Evolutionary conservation across 1,140 invertebrate genomes (phyloP).

Genomic region (Bombus pascuorum): DNA sequence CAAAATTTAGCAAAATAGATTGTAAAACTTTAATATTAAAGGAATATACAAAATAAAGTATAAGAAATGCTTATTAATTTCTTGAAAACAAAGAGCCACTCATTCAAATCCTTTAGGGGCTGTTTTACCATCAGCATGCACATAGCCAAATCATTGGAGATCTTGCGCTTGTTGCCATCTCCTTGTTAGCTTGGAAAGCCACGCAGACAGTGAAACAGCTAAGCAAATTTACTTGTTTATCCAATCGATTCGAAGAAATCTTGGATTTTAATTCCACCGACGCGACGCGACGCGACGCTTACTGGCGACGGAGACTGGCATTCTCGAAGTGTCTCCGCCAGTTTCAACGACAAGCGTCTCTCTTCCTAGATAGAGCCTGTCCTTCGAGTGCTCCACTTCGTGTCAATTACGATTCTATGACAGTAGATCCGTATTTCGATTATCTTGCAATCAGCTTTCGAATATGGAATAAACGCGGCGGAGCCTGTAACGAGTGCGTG

Average conservation of each 20-base stretch:
- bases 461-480: conserved; percentile 39
- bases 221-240: not conserved
- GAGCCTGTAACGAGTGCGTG: conserved; percentile 31
- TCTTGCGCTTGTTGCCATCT: not conserved
- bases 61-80: too few species aligned
- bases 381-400: not conserved
- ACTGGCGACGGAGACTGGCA: not conserved
- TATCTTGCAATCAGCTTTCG: conserved; percentile 47
- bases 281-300: too few species aligned
- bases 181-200: not conserved
- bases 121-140: too few species aligned
- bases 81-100: too few species aligned
- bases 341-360: not conserved
- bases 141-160: too few species aligned
- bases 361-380: not conserved
- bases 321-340: not conserved
- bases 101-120: too few species aligned
- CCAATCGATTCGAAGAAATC: conserved; percentile 8
- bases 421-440: conserved; percentile 15
- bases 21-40: too few species aligned
- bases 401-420: conserved; percentile 10
- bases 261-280: not conserved
- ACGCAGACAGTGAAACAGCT: not conserved
- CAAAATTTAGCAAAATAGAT: too few species aligned
- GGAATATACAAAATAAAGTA: too few species aligned